Evolutionary conservation across 2,888 invertebrate genomes (phyloP).

Genomic region (Drosophila setosimentum): DNA sequence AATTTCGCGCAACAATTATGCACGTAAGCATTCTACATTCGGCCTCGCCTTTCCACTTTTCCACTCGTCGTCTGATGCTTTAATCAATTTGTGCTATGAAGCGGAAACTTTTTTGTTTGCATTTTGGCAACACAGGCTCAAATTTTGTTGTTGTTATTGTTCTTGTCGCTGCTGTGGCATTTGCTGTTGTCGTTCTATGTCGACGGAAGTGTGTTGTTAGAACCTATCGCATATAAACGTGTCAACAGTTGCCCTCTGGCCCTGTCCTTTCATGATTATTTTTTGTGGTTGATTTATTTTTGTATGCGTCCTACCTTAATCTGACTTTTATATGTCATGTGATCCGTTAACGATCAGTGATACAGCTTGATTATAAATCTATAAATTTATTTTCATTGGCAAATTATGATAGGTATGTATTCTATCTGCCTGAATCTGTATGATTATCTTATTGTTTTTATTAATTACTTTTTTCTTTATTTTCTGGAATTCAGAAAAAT

Average conservation of each 20-base stretch:
- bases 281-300: slow-evolving; percentile 22
- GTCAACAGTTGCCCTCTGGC: slow-evolving; percentile 24
- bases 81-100: slow-evolving; percentile 79
- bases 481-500: background rate
- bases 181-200: slow-evolving; percentile 19
- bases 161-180: slow-evolving; percentile 13
- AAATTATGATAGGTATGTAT: background rate
- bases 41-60: slow-evolving; percentile 7
- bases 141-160: slow-evolving; percentile 6
- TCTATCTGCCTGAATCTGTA: background rate
- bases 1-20: slow-evolving; percentile 68
- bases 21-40: slow-evolving; percentile 38
- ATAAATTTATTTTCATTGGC: background rate
- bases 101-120: slow-evolving; percentile 76
- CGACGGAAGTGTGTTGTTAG: slow-evolving; percentile 67
- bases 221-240: slow-evolving; percentile 56
- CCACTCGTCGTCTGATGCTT: slow-evolving; percentile 66
- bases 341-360: background rate
- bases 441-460: background rate
- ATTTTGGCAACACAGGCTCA: slow-evolving; percentile 26
- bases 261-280: slow-evolving; percentile 42
- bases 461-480: no score
- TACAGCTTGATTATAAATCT: background rate
- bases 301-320: background rate
- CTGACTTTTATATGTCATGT: background rate